A percentile compares a stretch with the other conserved stretches of the same genome.
Evolutionary conservation across 2,113 vertebrate genomes (phyloP).

Genomic region (Neogale vison): DNA sequence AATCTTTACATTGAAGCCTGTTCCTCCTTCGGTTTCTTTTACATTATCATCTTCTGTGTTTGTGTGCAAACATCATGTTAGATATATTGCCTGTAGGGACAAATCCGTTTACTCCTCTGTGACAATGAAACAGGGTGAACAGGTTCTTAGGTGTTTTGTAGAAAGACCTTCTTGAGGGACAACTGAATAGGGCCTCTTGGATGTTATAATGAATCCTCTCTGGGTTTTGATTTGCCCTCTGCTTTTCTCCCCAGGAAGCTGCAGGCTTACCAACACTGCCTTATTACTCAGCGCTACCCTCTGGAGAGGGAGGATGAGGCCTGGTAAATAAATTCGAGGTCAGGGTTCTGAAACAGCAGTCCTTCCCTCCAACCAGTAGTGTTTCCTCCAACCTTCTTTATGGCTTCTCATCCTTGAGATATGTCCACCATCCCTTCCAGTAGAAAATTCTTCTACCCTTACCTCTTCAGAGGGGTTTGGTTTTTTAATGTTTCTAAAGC

Average conservation of each 20-base stretch:
- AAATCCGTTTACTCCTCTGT: constrained; percentile 48
- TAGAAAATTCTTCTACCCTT: background rate
- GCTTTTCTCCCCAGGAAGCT: constrained; percentile 57
- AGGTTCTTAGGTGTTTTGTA: constrained; percentile 65
- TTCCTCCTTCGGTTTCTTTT: background rate
- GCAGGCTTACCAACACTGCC: constrained; percentile 44
- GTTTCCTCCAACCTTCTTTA: background rate
- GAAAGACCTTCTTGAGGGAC: constrained; percentile 56
- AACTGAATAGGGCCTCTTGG: constrained; percentile 44
- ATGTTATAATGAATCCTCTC: constrained; percentile 58
- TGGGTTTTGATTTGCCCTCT: constrained; percentile 67
- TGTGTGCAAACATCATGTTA: constrained; percentile 35
- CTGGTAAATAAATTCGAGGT: constrained; percentile 14
- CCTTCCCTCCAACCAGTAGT: background rate
- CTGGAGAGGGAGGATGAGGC: constrained; percentile 50
- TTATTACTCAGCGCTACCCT: constrained; percentile 52
- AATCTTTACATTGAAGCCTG: background rate
- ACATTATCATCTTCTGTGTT: constrained; percentile 14
- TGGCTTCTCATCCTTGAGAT: background rate
- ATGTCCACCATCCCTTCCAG: background rate
- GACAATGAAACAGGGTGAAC: constrained; percentile 37
- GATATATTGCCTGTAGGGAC: constrained; percentile 2
- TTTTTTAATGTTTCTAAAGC: constrained; percentile 19
- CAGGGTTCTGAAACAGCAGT: constrained; percentile 1
- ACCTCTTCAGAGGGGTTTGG: constrained; percentile 6